Conservation (phyloP, 2,797 vertebrate genomes). For the Thunnus albacares region DNA sequence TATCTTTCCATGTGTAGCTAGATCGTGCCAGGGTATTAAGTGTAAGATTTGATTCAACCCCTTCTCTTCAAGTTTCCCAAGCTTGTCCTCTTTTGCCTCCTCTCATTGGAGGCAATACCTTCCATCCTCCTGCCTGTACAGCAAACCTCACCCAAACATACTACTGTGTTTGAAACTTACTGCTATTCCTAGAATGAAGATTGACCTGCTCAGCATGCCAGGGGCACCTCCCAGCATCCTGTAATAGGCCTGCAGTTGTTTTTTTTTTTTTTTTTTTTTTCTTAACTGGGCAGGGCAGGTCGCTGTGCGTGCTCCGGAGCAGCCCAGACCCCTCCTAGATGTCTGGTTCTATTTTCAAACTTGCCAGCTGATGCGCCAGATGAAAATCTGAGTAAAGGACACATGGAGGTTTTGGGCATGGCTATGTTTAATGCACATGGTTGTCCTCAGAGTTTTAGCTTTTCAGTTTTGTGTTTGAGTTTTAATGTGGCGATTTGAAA, state of each 20-base stretch:
- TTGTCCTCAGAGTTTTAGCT: slow-evolving; percentile 1
- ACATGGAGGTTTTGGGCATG: slow-evolving; percentile 19
- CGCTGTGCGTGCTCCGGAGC: slow-evolving; percentile 36
- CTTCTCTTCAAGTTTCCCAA: neutral
- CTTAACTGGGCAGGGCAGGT: slow-evolving; percentile 50
- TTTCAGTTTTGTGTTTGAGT: slow-evolving; percentile 14
- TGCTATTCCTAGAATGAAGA: slow-evolving; percentile 71
- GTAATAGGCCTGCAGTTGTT: slow-evolving; percentile 61
- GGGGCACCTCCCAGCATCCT: slow-evolving; percentile 62
- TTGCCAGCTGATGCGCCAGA: slow-evolving; percentile 48
- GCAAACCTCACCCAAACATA: slow-evolving; percentile 17
- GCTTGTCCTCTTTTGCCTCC: neutral
- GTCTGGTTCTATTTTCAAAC: slow-evolving; percentile 70
- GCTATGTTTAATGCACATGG: neutral
- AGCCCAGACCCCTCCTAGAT: slow-evolving; percentile 45
- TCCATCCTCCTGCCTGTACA: slow-evolving; percentile 12
- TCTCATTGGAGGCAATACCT: neutral
- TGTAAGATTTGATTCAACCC: neutral
- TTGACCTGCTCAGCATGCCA: slow-evolving; percentile 65
- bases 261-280: slow-evolving; percentile 38
- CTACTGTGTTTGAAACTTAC: slow-evolving; percentile 41
- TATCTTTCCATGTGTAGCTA: neutral
- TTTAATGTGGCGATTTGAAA: slow-evolving; percentile 1
- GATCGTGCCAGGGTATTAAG: neutral
- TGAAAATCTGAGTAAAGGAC: slow-evolving; percentile 40